Conservation (phyloP, 2,113 vertebrate species). For the human region GRCh38 chr1:95888001-95888500, state of each 20-base stretch:
- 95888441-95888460: constrained; percentile 81
- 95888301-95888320: not conserved
- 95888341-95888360: not conserved
- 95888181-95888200: not conserved
- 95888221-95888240: not conserved
- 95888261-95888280: not conserved
- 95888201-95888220: not conserved
- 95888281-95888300: not conserved
- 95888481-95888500: constrained; percentile 72
- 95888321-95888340: not conserved
- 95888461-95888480: constrained; percentile 74
- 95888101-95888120: not conserved
- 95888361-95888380: not conserved
- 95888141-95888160: not conserved
- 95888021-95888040: not conserved
- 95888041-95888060: not conserved
- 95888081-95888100: not conserved
- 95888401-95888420: not conserved
- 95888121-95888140: not conserved
- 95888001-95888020: not conserved
- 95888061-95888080: not conserved
- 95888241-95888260: constrained; percentile 16
- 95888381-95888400: not conserved
- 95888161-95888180: not conserved
- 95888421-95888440: constrained; percentile 72